These are phyloP conservation scores for Archips crataeganus DNA, from an alignment of 2,888 invertebrate species.

Conservation along the genomic window DNA sequence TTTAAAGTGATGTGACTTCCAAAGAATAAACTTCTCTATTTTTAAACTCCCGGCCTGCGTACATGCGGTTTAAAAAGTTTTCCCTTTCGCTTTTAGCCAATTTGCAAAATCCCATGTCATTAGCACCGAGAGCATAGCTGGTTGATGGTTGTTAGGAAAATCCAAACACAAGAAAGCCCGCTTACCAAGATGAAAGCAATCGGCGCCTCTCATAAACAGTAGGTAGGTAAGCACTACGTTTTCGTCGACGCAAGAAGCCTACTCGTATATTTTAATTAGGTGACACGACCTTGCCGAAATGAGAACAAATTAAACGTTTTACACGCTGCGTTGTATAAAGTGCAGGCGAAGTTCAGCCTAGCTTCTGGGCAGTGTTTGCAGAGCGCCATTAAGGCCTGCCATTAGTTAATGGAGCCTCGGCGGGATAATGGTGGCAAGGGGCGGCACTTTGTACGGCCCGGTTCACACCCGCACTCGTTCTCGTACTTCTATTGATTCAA, in stretches of 20 bases:
- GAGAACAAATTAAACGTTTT: conserved; percentile 32
- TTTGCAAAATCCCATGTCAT: too few species aligned
- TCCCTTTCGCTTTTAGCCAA: too few species aligned
- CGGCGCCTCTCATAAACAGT: neutral
- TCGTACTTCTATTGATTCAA: conserved; percentile 12
- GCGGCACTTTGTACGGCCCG: conserved; percentile 53
- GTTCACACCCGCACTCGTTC: conserved; percentile 40
- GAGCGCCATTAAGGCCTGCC: conserved; percentile 62
- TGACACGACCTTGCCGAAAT: conserved; percentile 9
- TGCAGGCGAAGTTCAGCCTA: conserved; percentile 57
- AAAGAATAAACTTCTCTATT: too few species aligned
- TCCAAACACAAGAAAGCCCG: neutral
- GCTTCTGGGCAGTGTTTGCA: conserved; percentile 61
- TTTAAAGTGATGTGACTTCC: too few species aligned
- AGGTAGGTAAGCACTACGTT: neutral
- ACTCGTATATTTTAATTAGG: conserved; percentile 18
- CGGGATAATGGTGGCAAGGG: conserved; percentile 62
- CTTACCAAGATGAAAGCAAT: conserved; percentile 3
- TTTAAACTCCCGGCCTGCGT: too few species aligned
- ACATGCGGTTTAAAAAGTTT: too few species aligned
- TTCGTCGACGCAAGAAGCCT: neutral
- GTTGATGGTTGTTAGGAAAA: neutral
- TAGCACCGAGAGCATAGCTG: neutral
- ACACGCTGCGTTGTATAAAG: conserved; percentile 41
- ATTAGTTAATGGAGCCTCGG: conserved; percentile 76